Base-by-base conservation (phyloP, 2,113 vertebrate genomes). In the Typhlomys cinereus region DNA sequence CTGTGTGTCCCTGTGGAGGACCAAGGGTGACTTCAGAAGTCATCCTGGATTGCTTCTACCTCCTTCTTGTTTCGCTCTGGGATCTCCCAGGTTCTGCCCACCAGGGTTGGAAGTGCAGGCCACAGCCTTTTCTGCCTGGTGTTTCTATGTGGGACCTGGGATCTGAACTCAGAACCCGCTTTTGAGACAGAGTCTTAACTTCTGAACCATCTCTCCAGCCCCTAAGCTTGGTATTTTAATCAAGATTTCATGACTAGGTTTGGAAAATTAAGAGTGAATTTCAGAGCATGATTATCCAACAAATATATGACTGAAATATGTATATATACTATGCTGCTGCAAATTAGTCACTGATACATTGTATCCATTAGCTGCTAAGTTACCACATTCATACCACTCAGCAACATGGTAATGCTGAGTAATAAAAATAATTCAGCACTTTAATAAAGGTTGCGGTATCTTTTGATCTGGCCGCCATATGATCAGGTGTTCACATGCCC, bases 401-500 rank as follows among this genome's bases (percentile, higher is more conserved):
- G 85, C 46, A 74, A 44, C 85, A 84, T 14, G 76, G 94, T 80
- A 83, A 89, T 90, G 73, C 85, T 96, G 95, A 96, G 91, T 96
- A 94, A 96, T 92, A 85, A 69, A 70, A 75, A n/a, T n/a, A 73
- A 59, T 64, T 95, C 82, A 94, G 82, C 69, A 90, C 78, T 94
- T 92, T 76, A 80, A 66, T 89, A 93, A 95, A 78, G 61, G 0
- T 69, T 73, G 44, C 71, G 85, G 78, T 50, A 90, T 95, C 90
- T 70, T 90, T 44, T 90, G 91, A 78, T 93, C 39, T 85, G 78
- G 48, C 74, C 82, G 64, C 70, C 57, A 88, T 82, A 81, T 52
- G 59, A 66, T 93, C 88, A 92, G 94, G 90, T 94, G 94, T 92
- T 70, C 94, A 95, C 92, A 93, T 73, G 91, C 88, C 92, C 79